These are phyloP conservation scores for Hypocryptadius cinnamomeus DNA, from an alignment of 2,113 vertebrate genomes.

Conservation along the genomic window DNA sequence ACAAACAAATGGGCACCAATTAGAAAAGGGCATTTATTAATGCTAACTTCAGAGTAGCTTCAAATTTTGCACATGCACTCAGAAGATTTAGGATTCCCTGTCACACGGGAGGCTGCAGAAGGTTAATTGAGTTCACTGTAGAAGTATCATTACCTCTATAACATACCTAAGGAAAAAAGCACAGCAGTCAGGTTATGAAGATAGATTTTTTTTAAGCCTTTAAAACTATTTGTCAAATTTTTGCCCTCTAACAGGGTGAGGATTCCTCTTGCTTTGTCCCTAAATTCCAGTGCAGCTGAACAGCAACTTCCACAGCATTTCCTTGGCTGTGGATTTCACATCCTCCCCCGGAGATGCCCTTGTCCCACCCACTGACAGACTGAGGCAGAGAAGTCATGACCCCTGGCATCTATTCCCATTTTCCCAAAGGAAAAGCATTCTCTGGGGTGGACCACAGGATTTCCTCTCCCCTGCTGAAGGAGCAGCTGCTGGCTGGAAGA, in stretches of 20 bases:
- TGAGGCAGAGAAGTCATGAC: fast-evolving
- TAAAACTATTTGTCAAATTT: not conserved
- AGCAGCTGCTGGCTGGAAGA: not conserved
- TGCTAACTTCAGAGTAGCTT: not conserved
- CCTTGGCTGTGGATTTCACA: fast-evolving
- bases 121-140: constrained; percentile 53
- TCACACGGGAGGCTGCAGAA: not conserved
- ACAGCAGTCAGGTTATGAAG: not conserved
- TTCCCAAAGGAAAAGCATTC: not conserved
- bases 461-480: not conserved
- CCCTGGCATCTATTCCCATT: not conserved
- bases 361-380: not conserved
- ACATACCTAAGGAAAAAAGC: constrained; percentile 1
- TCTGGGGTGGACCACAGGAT: not conserved
- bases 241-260: not conserved
- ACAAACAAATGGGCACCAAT: constrained; percentile 47
- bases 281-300: not conserved
- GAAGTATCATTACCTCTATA: constrained; percentile 38
- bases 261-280: not conserved
- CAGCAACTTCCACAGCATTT: not conserved
- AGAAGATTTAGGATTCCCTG: constrained; percentile 34
- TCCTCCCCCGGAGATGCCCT: not conserved
- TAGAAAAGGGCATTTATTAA: constrained; percentile 29
- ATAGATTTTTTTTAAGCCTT: constrained; percentile 23
- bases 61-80: not conserved